Percentiles rank a stretch among this genome's conserved stretches.
phyloP scores from a whole-genome alignment of 2,888 invertebrate genomes.

The Xanthia icteritia region DNA sequence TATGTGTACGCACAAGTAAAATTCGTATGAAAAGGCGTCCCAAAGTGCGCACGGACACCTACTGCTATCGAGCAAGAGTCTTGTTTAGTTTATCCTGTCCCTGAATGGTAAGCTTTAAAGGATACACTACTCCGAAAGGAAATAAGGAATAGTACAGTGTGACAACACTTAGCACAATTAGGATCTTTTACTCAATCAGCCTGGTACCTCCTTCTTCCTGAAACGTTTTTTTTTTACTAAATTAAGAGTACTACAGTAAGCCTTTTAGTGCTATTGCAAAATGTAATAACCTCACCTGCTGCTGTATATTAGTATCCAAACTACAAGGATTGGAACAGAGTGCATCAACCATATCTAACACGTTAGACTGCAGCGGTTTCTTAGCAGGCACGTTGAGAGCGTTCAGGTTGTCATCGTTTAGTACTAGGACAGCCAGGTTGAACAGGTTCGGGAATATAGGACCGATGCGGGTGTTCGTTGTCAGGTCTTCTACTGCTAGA shows the following conservation, averaged over 20 bases:
- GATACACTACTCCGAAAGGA: background rate
- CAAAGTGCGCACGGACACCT: too few relatives aligned
- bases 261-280: background rate
- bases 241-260: background rate
- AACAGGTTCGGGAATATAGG: constrained; percentile 91
- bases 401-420: constrained; percentile 90
- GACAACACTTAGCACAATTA: too few relatives aligned
- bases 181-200: too few relatives aligned
- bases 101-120: too few relatives aligned
- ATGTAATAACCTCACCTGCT: constrained; percentile 75
- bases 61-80: too few relatives aligned
- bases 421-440: constrained; percentile 90
- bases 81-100: too few relatives aligned
- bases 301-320: constrained; percentile 89
- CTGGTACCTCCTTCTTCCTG: too few relatives aligned
- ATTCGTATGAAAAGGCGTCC: too few relatives aligned
- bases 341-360: constrained; percentile 90
- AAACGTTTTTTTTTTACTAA: background rate
- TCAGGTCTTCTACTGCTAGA: constrained; percentile 89
- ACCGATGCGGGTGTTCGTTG: constrained; percentile 90
- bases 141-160: too few relatives aligned
- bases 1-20: too few relatives aligned
- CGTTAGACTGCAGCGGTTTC: constrained; percentile 86
- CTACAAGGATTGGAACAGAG: constrained; percentile 91
- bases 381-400: constrained; percentile 87